phyloP scores from a whole-genome alignment of 2,113 vertebrate species.

The Ceyx melanurus region DNA sequence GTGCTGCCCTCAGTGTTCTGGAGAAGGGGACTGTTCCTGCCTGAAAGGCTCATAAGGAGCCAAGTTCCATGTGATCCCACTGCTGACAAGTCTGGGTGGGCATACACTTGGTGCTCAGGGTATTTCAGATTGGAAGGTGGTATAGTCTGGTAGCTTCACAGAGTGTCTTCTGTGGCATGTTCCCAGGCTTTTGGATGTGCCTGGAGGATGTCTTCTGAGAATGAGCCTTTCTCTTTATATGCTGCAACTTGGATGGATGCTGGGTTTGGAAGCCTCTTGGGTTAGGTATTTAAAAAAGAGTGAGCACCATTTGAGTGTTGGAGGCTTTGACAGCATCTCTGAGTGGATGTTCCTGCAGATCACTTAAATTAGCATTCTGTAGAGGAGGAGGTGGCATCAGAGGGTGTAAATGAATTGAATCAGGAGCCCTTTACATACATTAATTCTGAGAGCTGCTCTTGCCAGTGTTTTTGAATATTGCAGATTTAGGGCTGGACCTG shows the following conservation, averaged over 20 bases:
- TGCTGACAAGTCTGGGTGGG: fast-evolving
- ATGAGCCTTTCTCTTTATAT: neutral
- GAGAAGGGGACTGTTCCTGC: neutral
- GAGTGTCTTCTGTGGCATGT: neutral
- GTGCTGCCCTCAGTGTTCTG: neutral
- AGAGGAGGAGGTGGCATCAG: neutral
- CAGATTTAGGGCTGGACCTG: neutral
- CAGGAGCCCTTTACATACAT: neutral
- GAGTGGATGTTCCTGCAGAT: neutral
- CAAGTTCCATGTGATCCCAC: neutral
- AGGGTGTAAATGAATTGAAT: neutral
- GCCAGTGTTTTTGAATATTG: neutral
- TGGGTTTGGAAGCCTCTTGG: neutral
- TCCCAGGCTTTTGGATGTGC: neutral
- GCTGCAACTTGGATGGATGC: neutral
- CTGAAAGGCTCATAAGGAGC: neutral
- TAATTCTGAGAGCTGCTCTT: neutral
- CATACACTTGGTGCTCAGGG: too few relatives aligned
- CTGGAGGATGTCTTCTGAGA: neutral
- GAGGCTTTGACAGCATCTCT: neutral
- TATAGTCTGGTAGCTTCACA: neutral
- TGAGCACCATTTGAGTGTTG: neutral
- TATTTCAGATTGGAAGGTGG: neutral
- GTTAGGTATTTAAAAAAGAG: neutral
- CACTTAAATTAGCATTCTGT: neutral